These are phyloP conservation scores for Steatornis caripensis DNA, from an alignment of 2,113 vertebrate species.

Conservation along the genomic window DNA sequence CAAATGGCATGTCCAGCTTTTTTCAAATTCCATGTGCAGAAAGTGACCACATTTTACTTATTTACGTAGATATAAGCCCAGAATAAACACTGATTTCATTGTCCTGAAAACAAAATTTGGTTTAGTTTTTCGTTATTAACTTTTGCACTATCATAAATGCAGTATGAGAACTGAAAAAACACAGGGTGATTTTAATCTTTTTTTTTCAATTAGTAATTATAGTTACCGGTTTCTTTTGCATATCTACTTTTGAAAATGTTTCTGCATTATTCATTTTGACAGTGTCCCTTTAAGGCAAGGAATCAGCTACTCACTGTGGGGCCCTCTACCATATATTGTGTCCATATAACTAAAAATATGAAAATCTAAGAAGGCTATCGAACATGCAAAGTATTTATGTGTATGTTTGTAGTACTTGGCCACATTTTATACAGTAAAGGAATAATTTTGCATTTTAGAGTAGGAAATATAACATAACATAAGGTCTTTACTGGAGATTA, in stretches of 20 bases:
- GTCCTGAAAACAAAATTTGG: background rate
- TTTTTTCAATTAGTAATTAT: background rate
- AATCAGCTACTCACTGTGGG: background rate
- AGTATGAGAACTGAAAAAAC: background rate
- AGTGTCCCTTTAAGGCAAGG: constrained; percentile 51
- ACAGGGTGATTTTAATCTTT: background rate
- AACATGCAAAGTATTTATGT: background rate
- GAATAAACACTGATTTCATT: background rate
- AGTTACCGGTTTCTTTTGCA: background rate
- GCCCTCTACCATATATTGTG: background rate
- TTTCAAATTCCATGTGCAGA: background rate
- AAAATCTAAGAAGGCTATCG: background rate
- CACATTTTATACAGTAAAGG: background rate
- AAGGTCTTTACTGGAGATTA: background rate
- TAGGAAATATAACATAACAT: background rate
- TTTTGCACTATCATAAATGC: background rate
- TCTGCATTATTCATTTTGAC: constrained; percentile 24
- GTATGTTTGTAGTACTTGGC: background rate
- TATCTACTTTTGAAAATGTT: background rate
- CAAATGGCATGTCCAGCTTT: background rate
- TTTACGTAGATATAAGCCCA: background rate
- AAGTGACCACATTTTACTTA: background rate
- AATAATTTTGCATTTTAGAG: background rate
- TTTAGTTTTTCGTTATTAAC: background rate
- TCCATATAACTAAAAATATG: background rate